Percentiles rank a stretch among this genome's conserved stretches.
Conservation (phyloP, 1,140 invertebrate species). For the Zaprionus davidi region DNA sequence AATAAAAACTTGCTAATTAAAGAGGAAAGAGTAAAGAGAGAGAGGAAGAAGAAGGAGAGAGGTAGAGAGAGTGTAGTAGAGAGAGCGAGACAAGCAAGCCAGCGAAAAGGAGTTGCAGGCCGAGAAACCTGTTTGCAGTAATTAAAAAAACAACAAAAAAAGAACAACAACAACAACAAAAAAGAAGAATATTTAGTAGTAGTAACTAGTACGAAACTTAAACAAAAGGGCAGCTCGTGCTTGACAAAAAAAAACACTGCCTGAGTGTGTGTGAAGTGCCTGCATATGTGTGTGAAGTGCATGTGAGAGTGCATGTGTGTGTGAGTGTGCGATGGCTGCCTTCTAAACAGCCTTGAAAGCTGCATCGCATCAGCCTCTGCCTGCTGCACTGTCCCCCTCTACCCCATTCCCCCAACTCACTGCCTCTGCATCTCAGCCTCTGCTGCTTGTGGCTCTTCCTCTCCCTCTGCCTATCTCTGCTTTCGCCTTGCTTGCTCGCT, state of each 20-base stretch:
- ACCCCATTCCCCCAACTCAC: neutral
- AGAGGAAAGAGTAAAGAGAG: slow-evolving; percentile 9
- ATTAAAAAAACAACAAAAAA: slow-evolving; percentile 37
- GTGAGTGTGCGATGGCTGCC: slow-evolving; percentile 45
- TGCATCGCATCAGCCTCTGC: slow-evolving; percentile 46
- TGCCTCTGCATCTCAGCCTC: neutral
- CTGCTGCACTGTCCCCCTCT: neutral
- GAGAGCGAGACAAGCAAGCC: slow-evolving; percentile 12
- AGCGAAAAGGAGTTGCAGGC: slow-evolving; percentile 7
- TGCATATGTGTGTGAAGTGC: slow-evolving; percentile 21
- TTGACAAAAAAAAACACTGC: slow-evolving; percentile 49
- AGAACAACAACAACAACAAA: slow-evolving; percentile 19
- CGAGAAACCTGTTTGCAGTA: slow-evolving; percentile 49
- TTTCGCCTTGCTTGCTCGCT: neutral
- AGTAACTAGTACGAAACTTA: slow-evolving; percentile 37
- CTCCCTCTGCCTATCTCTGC: neutral
- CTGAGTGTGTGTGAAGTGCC: slow-evolving; percentile 22
- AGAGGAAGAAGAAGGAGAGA: slow-evolving; percentile 6
- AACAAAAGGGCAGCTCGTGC: slow-evolving; percentile 57
- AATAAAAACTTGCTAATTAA: slow-evolving; percentile 49
- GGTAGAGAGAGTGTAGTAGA: neutral
- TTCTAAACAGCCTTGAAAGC: slow-evolving; percentile 82
- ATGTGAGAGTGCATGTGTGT: slow-evolving; percentile 8
- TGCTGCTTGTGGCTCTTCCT: neutral
- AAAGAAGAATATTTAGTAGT: slow-evolving; percentile 13